Percentiles rank a stretch among this genome's conserved stretches.
Conservation (phyloP, 2,888 invertebrate genomes). For the Physocephala rufipes region DNA sequence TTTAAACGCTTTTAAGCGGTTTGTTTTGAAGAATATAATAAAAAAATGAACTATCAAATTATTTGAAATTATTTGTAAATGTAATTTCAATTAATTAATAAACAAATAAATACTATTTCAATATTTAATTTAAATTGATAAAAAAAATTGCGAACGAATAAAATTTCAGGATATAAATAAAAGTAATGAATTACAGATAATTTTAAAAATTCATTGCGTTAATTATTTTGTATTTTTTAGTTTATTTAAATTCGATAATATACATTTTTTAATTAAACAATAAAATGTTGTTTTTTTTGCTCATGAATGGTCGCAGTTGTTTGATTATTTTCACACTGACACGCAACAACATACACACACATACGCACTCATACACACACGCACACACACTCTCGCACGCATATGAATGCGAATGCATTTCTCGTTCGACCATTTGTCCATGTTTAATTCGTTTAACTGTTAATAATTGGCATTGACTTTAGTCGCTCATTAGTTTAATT, state of each 20-base stretch:
- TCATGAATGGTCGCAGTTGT: background rate
- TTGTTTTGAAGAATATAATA: too few relatives aligned
- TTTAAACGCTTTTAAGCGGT: too few relatives aligned
- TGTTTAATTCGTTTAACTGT: slow-evolving; percentile 34
- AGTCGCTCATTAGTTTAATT: slow-evolving; percentile 65
- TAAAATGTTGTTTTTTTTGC: background rate
- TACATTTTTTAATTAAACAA: slow-evolving; percentile 6
- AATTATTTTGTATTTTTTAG: background rate
- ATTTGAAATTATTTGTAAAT: too few relatives aligned
- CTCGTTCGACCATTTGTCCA: background rate
- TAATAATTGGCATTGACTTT: slow-evolving; percentile 60
- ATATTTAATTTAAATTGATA: too few relatives aligned
- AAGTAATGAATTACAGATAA: background rate
- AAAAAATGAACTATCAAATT: too few relatives aligned
- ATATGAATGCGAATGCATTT: slow-evolving; percentile 13
- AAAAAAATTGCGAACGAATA: too few relatives aligned
- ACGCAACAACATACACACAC: slow-evolving; percentile 9
- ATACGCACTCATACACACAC: slow-evolving; percentile 7
- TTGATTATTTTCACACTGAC: too few relatives aligned
- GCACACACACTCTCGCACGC: slow-evolving; percentile 17
- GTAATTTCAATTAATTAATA: too few relatives aligned
- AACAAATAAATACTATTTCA: too few relatives aligned
- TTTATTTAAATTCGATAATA: background rate
- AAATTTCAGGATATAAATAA: too few relatives aligned
- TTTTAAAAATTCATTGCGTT: background rate